Evolutionary conservation across 2,113 vertebrate genomes (phyloP).

Genomic region (Platanista minor): DNA sequence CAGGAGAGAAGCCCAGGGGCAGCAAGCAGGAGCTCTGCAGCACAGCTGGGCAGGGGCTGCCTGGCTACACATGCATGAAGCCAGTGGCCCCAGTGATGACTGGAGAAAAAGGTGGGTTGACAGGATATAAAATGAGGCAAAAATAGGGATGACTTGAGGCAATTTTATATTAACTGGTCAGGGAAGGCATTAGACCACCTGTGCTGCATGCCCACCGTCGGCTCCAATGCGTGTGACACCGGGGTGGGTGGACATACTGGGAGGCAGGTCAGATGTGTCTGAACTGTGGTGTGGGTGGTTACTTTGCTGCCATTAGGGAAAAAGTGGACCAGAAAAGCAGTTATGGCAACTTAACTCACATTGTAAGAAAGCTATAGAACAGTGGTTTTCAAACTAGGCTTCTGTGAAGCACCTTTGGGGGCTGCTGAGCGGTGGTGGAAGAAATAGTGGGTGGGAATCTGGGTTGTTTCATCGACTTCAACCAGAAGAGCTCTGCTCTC

Average conservation of each 20-base stretch:
- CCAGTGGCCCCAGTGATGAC: neutral
- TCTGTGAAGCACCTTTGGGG: neutral
- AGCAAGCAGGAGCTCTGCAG: neutral
- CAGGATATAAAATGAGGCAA: neutral
- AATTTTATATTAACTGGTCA: neutral
- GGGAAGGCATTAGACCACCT: neutral
- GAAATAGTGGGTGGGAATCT: neutral
- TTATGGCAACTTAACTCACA: neutral
- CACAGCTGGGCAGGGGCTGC: neutral
- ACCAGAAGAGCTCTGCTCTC: neutral
- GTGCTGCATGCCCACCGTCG: neutral
- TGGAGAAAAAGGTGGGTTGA: neutral
- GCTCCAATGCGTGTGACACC: neutral
- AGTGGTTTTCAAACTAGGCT: neutral
- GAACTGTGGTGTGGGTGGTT: too few relatives aligned
- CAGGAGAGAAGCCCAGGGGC: neutral
- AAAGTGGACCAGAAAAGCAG: neutral
- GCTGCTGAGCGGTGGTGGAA: neutral
- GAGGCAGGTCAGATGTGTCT: too few relatives aligned
- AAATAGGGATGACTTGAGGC: rapidly evolving
- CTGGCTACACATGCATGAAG: neutral
- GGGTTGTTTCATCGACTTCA: neutral
- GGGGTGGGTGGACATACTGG: too few relatives aligned
- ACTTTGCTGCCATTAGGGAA: neutral
- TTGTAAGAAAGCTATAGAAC: neutral